phyloP scores from a whole-genome alignment of 1,140 invertebrate species.

The Monochamus saltuarius region DNA sequence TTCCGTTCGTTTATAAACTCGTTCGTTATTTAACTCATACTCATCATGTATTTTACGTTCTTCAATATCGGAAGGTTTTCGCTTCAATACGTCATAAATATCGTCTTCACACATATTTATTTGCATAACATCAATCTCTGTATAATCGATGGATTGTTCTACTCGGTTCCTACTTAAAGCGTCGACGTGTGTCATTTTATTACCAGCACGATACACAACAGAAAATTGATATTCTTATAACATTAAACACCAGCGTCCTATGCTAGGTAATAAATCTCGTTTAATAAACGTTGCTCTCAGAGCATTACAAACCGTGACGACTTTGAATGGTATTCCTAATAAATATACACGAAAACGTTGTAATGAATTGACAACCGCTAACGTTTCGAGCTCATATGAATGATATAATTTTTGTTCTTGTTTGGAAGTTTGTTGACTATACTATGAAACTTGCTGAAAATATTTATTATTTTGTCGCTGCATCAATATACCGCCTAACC shows the following conservation, averaged over 20 bases:
- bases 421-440: background rate
- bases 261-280: conserved; percentile 40
- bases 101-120: too few species aligned
- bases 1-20: too few species aligned
- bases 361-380: conserved; percentile 43
- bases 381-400: conserved; percentile 49
- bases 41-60: too few species aligned
- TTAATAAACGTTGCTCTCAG: conserved; percentile 41
- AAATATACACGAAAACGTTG: conserved; percentile 46
- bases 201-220: conserved; percentile 45
- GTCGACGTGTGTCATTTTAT: conserved; percentile 46
- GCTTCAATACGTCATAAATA: too few species aligned
- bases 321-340: conserved; percentile 42
- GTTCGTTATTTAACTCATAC: too few species aligned
- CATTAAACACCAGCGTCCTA: conserved; percentile 46
- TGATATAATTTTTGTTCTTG: conserved; percentile 43
- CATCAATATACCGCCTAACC: conserved; percentile 15
- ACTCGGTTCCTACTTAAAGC: conserved; percentile 46
- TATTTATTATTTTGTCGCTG: conserved; percentile 17
- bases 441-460: conserved; percentile 29
- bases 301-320: conserved; percentile 49
- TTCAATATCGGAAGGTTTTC: too few species aligned
- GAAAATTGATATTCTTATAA: conserved; percentile 45
- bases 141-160: too few species aligned
- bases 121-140: too few species aligned